These are phyloP conservation scores for Acanthisitta chloris DNA, from an alignment of 2,113 vertebrate species.

Conservation along the genomic window DNA sequence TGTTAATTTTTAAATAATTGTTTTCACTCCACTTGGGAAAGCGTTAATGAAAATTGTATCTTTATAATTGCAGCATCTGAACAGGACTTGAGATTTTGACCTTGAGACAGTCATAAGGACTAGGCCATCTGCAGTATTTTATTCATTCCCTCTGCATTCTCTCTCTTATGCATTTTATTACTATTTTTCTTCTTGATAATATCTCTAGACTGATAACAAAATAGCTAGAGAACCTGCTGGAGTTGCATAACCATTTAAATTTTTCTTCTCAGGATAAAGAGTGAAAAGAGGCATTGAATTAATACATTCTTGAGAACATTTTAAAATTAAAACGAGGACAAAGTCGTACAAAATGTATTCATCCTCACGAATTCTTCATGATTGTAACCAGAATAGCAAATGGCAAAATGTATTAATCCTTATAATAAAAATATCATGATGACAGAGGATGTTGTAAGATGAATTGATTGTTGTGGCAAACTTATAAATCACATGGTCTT, in stretches of 20 bases:
- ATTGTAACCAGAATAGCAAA: slow-evolving; percentile 72
- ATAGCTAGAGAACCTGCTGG: neutral
- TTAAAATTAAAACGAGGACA: slow-evolving; percentile 72
- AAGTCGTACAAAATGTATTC: slow-evolving; percentile 72
- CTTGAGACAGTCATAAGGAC: neutral
- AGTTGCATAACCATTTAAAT: slow-evolving; percentile 57
- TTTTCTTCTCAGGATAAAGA: slow-evolving; percentile 61
- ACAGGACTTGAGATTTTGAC: neutral
- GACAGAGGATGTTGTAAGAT: slow-evolving; percentile 46
- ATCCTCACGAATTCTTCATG: slow-evolving; percentile 65
- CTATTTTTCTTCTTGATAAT: slow-evolving; percentile 29
- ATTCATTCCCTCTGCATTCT: neutral
- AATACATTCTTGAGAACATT: slow-evolving; percentile 70
- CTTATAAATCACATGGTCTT: neutral
- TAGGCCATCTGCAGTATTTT: neutral
- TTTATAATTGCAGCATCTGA: neutral
- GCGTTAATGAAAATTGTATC: neutral
- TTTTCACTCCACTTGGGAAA: neutral
- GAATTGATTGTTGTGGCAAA: slow-evolving; percentile 52
- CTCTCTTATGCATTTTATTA: slow-evolving; percentile 1
- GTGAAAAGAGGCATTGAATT: slow-evolving; percentile 65
- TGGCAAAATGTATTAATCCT: slow-evolving; percentile 69
- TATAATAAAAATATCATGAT: slow-evolving; percentile 73
- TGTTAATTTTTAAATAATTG: neutral
- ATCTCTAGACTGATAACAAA: neutral